Conservation (phyloP, 2,797 vertebrate species). For the Coracias cyanogaster region DNA sequence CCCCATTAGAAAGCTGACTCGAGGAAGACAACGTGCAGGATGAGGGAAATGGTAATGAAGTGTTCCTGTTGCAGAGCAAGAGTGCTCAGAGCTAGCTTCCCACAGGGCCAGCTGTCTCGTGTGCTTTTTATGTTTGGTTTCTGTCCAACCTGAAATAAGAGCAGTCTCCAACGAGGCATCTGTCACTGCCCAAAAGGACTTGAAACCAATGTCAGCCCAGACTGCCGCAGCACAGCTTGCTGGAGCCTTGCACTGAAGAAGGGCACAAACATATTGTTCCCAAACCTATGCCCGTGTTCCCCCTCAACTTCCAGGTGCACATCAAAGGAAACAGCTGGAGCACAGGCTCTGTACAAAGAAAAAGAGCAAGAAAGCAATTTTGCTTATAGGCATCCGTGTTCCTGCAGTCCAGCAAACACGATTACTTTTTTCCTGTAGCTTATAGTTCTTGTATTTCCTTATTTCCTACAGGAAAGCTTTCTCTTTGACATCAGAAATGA, state of each 20-base stretch:
- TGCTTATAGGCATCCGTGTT: neutral
- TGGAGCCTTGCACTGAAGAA: neutral
- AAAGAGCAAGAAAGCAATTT: neutral
- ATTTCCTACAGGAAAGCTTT: neutral
- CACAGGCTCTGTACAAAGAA: neutral
- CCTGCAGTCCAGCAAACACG: neutral
- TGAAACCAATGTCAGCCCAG: neutral
- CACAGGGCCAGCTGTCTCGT: neutral
- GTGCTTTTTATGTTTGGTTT: neutral
- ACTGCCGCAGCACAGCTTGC: accelerated
- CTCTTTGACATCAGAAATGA: neutral
- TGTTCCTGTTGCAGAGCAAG: neutral
- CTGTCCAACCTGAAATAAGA: neutral
- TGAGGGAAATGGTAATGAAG: neutral
- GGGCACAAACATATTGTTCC: neutral
- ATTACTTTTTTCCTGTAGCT: neutral
- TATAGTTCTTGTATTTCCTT: neutral
- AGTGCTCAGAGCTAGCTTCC: neutral
- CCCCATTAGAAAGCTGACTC: neutral
- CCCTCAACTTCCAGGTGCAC: neutral
- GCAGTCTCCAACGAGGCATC: neutral
- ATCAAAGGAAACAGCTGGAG: neutral
- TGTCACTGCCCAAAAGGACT: neutral
- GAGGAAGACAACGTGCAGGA: neutral
- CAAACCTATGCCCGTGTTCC: accelerated